Evolutionary conservation across 2,113 vertebrate genomes (phyloP).

Genomic region (Oostethus manadensis): DNA sequence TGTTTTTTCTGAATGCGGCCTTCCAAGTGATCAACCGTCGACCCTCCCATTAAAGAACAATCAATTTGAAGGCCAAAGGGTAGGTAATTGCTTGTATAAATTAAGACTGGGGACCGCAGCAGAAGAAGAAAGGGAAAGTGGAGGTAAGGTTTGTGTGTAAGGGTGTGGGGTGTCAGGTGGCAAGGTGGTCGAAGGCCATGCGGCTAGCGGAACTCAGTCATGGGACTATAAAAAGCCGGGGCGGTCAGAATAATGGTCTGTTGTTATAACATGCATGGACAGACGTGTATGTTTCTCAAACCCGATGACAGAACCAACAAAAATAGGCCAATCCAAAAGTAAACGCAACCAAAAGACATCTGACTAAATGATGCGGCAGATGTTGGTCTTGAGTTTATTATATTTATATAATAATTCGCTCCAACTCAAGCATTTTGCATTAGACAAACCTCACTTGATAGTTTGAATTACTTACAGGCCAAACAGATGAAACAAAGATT

Average conservation of each 20-base stretch:
- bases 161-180: slow-evolving; percentile 61
- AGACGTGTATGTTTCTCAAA: slow-evolving; percentile 25
- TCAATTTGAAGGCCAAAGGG: slow-evolving; percentile 8
- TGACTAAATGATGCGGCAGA: slow-evolving; percentile 43
- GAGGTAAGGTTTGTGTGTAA: slow-evolving; percentile 12
- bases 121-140: slow-evolving; percentile 4
- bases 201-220: slow-evolving; percentile 34
- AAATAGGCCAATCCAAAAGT: slow-evolving; percentile 36
- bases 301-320: slow-evolving; percentile 38
- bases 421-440: slow-evolving; percentile 14
- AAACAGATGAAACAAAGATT: slow-evolving; percentile 10
- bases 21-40: slow-evolving; percentile 25
- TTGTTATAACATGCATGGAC: slow-evolving; percentile 50
- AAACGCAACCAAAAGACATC: slow-evolving; percentile 44
- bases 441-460: neutral
- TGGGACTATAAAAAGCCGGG: slow-evolving; percentile 53
- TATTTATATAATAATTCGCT: slow-evolving; percentile 23
- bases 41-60: neutral
- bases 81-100: slow-evolving; percentile 6
- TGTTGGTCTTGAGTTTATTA: slow-evolving; percentile 39
- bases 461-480: slow-evolving; percentile 5
- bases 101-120: neutral
- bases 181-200: slow-evolving; percentile 51
- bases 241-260: slow-evolving; percentile 64
- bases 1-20: slow-evolving; percentile 31